Evolutionary conservation across 1,140 invertebrate species (phyloP).

Genomic region (roundworm (Caenorhabditis elegans)): WBcel235 BX284605.5:6127001-6127500

Average conservation of each 20-base stretch:
- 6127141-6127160: slow-evolving; percentile 51
- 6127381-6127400: slow-evolving; percentile 55
- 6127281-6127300: slow-evolving; percentile 52
- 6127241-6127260: slow-evolving; percentile 50
- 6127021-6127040: slow-evolving; percentile 37
- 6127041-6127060: slow-evolving; percentile 46
- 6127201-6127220: slow-evolving; percentile 46
- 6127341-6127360: slow-evolving; percentile 51
- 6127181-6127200: slow-evolving; percentile 51
- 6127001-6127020: slow-evolving; percentile 52
- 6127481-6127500: slow-evolving; percentile 42
- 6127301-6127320: slow-evolving; percentile 60
- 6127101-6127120: slow-evolving; percentile 48
- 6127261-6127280: slow-evolving; percentile 47
- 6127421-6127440: slow-evolving; percentile 57
- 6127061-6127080: slow-evolving; percentile 56
- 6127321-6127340: slow-evolving; percentile 63
- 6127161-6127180: slow-evolving; percentile 56
- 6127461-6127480: slow-evolving; percentile 54
- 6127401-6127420: slow-evolving; percentile 54
- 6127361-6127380: slow-evolving; percentile 53
- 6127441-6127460: slow-evolving; percentile 58
- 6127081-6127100: slow-evolving; percentile 51
- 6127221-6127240: slow-evolving; percentile 49
- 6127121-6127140: slow-evolving; percentile 36